These are phyloP conservation scores for Machaerirhynchus nigripectus DNA, from an alignment of 2,113 vertebrate species.

Conservation along the genomic window DNA sequence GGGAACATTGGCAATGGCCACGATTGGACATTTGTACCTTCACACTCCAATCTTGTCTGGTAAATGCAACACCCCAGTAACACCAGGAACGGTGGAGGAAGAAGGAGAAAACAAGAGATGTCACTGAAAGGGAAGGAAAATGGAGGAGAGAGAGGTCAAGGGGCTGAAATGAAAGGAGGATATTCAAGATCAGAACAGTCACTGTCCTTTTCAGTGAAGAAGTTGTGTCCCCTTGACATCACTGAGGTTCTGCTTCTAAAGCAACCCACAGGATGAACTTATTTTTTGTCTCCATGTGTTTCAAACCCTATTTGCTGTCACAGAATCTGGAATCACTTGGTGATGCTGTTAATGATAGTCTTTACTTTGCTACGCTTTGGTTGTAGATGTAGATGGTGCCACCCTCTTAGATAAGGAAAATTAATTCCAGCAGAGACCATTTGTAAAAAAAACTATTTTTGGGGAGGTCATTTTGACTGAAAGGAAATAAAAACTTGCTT, in stretches of 20 bases:
- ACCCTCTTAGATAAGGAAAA: background rate
- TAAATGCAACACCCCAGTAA: background rate
- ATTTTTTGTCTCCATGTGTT: background rate
- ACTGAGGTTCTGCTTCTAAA: background rate
- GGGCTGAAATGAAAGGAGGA: background rate
- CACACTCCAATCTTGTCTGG: background rate
- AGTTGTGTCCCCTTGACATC: background rate
- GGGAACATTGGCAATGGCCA: background rate
- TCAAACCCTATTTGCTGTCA: background rate
- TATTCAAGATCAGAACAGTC: background rate
- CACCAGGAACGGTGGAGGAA: background rate
- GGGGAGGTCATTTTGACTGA: background rate
- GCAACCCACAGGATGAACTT: background rate
- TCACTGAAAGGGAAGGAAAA: background rate
- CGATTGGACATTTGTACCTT: background rate
- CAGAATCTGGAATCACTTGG: background rate
- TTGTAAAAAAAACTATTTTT: background rate
- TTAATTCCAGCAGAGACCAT: rapidly evolving
- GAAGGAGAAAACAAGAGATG: background rate
- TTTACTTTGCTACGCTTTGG: background rate
- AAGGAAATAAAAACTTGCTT: background rate
- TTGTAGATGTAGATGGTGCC: background rate
- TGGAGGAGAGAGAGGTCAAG: background rate
- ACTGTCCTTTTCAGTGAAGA: background rate
- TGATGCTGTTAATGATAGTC: background rate